Base-by-base conservation (phyloP, 2,113 vertebrate species). In the Brachypteracias leptosomus region DNA sequence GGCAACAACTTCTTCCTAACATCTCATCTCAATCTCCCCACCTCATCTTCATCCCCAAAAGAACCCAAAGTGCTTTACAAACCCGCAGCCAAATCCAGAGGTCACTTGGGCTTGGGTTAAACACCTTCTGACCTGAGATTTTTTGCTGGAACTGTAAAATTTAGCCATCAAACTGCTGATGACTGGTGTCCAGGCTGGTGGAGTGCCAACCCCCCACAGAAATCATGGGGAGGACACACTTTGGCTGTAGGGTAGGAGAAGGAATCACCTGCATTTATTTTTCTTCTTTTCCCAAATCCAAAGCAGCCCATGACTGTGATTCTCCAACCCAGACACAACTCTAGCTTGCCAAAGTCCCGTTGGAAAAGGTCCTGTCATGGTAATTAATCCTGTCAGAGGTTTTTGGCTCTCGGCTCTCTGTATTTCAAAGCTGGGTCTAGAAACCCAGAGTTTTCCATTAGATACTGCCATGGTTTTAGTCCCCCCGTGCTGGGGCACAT, bases 1-100 rank as follows among this genome's bases (percentile, higher is more conserved):
- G n/a, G n/a, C n/a, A n/a, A n/a, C n/a, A n/a, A n/a, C n/a, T n/a
- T n/a, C n/a, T n/a, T n/a, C n/a, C n/a, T n/a, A n/a, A n/a, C n/a
- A n/a, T n/a, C n/a, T n/a, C n/a, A n/a, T n/a, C n/a, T n/a, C n/a
- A n/a, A n/a, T n/a, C n/a, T n/a, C n/a, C n/a, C n/a, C n/a, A n/a
- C n/a, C n/a, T n/a, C n/a, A n/a, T n/a, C 31, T 95, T 85, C 85
- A 57, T 21, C 94, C 94, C 85, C 81, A 81, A 76, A 85, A 47
- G 85, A 95, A 38, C 92, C 66, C 66, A 76, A 93, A 91, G 88
- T 22, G n/a, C 75, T 94, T 88, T 79, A 93, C 82, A 81, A 89
- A 85, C 52, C 47, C 47, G 19, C 26, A 46, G 61, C 28, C 61
- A 42, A 35, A 5, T 44, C 8, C 35, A 16, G 16, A 58, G 25